Evolutionary conservation across 2,113 vertebrate genomes (phyloP), one percentile per base, ranked within the genome.

Genomic region (Otus sunia): DNA sequence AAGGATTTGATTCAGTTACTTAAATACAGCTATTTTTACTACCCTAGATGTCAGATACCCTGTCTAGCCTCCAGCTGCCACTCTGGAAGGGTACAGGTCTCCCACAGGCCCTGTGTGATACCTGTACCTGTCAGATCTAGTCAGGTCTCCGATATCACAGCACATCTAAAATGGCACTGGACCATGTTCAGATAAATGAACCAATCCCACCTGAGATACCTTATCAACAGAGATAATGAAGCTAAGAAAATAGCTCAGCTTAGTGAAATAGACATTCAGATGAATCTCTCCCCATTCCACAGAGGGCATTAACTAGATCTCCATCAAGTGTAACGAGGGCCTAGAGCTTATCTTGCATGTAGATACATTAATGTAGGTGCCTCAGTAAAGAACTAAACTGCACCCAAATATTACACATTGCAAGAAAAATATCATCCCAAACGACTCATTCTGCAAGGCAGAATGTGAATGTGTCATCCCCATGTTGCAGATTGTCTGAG

Each of bases 241-340:
- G 49, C 3, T 47, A 86, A 45, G 52, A 62, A 78, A 82, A 64
- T 3, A 86, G 21, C 25, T 75, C 59, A 81, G 21, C 37, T 41
- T 10, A 34, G 14, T 23, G 12, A 67, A 59, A 12, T 5, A 9
- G 84, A 67, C 16, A 17, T 30, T 32, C 11, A 71, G 55, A 12
- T 69, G 17, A 74, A 78, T 36, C 23, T 73, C 41, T 67, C 19
- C 12, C 20, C 26, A 15, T 79, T 76, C 23, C 67, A 58, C 18
- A 37, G 56, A 43, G 1, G 6, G 19, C 50, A 39, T 36, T 41
- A 82, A 53, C 29, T n/a, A 15, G 5, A 62, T 27, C 21, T 74
- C 56, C 27, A 25, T 27, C 22, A 56, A 36, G 47, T 2, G 0
- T 17, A 75, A 68, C 0, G 1, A 50, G 12, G 53, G 52, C 34